These are phyloP conservation scores for Drosophila ustulata DNA, from an alignment of 2,888 invertebrate species.

Conservation along the genomic window DNA sequence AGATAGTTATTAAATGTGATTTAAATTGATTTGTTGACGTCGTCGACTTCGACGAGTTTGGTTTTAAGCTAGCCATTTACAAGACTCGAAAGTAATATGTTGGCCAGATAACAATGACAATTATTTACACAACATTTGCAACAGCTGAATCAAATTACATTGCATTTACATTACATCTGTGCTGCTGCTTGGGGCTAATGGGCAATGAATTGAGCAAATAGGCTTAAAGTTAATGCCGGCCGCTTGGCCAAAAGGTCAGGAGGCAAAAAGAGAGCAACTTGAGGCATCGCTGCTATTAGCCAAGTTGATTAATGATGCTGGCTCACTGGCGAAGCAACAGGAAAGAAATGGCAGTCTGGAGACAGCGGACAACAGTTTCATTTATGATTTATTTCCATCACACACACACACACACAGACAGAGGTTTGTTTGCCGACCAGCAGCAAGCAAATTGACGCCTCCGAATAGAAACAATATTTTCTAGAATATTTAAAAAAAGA, in stretches of 20 bases:
- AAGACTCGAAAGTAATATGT: neutral
- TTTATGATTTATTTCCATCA: slow-evolving; percentile 59
- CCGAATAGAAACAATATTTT: slow-evolving; percentile 21
- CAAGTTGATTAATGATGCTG: slow-evolving; percentile 60
- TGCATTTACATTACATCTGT: slow-evolving; percentile 19
- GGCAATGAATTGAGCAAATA: slow-evolving; percentile 46
- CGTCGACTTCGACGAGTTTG: neutral
- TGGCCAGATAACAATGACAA: slow-evolving; percentile 6
- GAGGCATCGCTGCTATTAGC: slow-evolving; percentile 45
- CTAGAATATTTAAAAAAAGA: slow-evolving; percentile 40
- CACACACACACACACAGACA: slow-evolving; percentile 9
- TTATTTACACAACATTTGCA: slow-evolving; percentile 13
- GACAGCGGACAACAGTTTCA: slow-evolving; percentile 41
- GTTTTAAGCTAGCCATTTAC: neutral
- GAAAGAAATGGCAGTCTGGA: slow-evolving; percentile 49
- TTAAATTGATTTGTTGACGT: slow-evolving; percentile 15
- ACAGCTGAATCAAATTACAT: slow-evolving; percentile 34
- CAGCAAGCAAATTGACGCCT: slow-evolving; percentile 46
- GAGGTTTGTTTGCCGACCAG: slow-evolving; percentile 54
- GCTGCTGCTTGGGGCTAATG: slow-evolving; percentile 16
- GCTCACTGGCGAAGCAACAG: slow-evolving; percentile 42
- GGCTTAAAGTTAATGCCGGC: slow-evolving; percentile 37
- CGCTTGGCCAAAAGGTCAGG: slow-evolving; percentile 38
- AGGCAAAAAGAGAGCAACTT: slow-evolving; percentile 37
- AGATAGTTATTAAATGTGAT: slow-evolving; percentile 11